Evolutionary conservation across 2,113 vertebrate genomes (phyloP).

Genomic region (Tragelaphus buxtoni): DNA sequence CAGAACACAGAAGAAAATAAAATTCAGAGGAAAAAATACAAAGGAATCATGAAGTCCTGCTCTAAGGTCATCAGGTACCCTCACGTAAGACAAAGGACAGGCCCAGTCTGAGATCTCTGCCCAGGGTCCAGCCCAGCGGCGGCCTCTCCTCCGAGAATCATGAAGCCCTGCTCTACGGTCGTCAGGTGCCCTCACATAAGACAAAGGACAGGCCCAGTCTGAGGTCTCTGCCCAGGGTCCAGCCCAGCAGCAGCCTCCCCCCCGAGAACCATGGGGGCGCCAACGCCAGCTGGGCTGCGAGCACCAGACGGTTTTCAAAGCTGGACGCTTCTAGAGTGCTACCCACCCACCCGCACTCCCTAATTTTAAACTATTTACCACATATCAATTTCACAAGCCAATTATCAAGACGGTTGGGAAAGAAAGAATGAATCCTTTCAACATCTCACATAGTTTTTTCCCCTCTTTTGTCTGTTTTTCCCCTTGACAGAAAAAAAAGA

Average conservation of each 20-base stretch:
- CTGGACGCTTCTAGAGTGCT: not conserved
- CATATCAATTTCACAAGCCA: not conserved
- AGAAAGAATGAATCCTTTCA: constrained; percentile 24
- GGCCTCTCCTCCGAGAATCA: not conserved
- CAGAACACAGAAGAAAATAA: not conserved
- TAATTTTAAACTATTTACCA: not conserved
- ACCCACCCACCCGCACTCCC: not conserved
- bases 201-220: not conserved
- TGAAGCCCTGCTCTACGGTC: not conserved
- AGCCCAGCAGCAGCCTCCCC: rapidly evolving
- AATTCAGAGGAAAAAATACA: not conserved
- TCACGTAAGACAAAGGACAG: not conserved
- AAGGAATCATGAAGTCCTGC: not conserved
- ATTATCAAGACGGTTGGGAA: not conserved
- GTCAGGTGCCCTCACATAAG: not conserved
- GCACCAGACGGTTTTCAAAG: not conserved
- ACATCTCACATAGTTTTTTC: not conserved
- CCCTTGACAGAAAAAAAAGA: constrained; percentile 28
- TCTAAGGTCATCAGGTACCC: not conserved
- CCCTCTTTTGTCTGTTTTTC: constrained; percentile 40
- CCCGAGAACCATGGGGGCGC: rapidly evolving
- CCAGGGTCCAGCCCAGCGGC: no score
- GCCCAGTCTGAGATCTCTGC: not conserved
- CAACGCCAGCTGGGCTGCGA: rapidly evolving
- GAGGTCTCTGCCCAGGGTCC: rapidly evolving